Evolutionary conservation across 2,797 vertebrate genomes (phyloP), one percentile per base, ranked within the genome.

Genomic region (Aulostomus chinensis): DNA sequence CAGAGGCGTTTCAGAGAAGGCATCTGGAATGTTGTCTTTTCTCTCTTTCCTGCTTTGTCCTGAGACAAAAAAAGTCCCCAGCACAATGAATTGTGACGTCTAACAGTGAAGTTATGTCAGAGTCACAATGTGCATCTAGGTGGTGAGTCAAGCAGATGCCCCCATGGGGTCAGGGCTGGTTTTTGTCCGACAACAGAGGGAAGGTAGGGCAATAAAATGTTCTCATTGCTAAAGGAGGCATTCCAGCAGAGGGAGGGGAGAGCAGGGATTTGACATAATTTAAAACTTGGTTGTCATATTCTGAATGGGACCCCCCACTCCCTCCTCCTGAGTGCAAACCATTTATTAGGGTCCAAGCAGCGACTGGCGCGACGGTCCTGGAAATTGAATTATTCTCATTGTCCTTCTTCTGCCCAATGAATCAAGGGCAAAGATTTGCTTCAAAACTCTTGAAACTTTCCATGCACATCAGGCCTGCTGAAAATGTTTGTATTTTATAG

Each of bases 21-120:
- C 58, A 68, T 81, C 76, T 70, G 56, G 70, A 81, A 85, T 73
- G 78, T 74, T 80, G 78, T 80, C 79, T 76, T 87, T 85, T 73
- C 74, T 80, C 51, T 72, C 59, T 70, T 59, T 75, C 54, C 33
- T 38, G 50, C 77, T 84, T 89, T 89, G 86, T 88, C 71, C 80
- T 1, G 17, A 63, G 66, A 86, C 60, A 83, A 81, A 88, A 51
- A 20, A 78, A 45, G 24, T 4, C 3, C 28, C 25, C 29, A 6
- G 41, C 61, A 90, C 87, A 90, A 88, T 82, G 79, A 81, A 58
- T 50, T 0, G 58, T 86, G 82, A 86, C 79, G 76, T 84, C 71
- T 32, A 58, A 74, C 72, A 33, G 57, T 67, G 25, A 78, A 83
- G 83, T 81, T 74, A 78, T 81, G 78, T 68, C 65, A 38, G 59